Base-by-base conservation (phyloP, 37 sponge, comb jelly and placozoan species). In the Amphimedon queenslandica region DNA sequence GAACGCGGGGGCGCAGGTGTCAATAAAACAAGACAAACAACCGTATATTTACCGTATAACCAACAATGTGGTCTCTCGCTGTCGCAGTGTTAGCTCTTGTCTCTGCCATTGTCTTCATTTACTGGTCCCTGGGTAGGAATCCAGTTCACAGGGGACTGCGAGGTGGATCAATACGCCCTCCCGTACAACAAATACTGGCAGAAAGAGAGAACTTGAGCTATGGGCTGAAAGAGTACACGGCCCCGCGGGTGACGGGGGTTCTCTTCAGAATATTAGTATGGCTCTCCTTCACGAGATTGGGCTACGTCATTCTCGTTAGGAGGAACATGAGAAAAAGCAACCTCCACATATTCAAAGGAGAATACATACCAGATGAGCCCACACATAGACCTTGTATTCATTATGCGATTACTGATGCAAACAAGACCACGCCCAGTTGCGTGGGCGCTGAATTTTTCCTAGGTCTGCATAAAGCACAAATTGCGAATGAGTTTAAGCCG, bases 291-390 rank as follows among this genome's bases (percentile, higher is more conserved):
- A 80, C 88, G 0, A 73, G 70, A 3, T 67, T 92, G 66, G 93
- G 85, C 0, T 34, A 55, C 28, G 31, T 16, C 33, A 11, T 84
- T 24, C 1, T 92, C 2, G n/a, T 63, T 0, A 76, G 72, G 1
- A 39, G 51, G 0, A 0, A 87, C 8, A 33, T 53, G 43, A 64
- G 39, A 32, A 40, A 66, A 16, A 77, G 56, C 34, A 66, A 71
- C 13, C 11, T 84, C 32, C 42, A 69, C 38, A 33, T 35, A 20
- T 38, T 88, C 53, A 40, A 30, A 3, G 83, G 71, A 0, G 41
- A 74, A 0, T 80, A 63, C 65, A 63, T 92, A 6, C 88, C 93
- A 5, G 93, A 92, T 34, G 13, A 24, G 0, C 85, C 88, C 20
- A 88, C 89, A 16, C 73, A 73, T 72, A 69, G 63, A 37, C 77